phyloP scores from a whole-genome alignment of 2,888 invertebrate species.

The Apantesis nais region DNA sequence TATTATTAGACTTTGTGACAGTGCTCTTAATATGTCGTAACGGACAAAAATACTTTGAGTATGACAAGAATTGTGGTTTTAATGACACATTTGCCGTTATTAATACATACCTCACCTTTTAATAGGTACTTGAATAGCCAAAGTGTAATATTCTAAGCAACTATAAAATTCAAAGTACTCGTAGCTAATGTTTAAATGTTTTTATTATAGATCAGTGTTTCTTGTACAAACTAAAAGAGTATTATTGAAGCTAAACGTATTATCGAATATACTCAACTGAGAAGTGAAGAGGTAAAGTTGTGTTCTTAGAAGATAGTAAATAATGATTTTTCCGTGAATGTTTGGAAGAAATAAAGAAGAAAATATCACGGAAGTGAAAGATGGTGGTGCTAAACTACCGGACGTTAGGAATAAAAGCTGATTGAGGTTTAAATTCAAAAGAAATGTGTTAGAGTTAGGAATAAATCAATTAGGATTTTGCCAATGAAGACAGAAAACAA shows the following conservation, averaged over 20 bases:
- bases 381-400: neutral
- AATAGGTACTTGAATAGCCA: slow-evolving; percentile 3
- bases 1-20: slow-evolving; percentile 38
- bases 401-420: neutral
- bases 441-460: neutral
- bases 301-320: neutral
- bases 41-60: slow-evolving; percentile 33
- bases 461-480: neutral
- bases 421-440: neutral
- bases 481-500: neutral
- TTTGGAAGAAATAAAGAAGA: neutral
- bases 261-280: neutral
- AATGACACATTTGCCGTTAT: slow-evolving; percentile 15
- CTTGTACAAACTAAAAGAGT: neutral
- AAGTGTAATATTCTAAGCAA: neutral
- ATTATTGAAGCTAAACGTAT: neutral
- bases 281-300: neutral
- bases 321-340: neutral
- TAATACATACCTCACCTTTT: slow-evolving; percentile 1
- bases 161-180: neutral
- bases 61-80: slow-evolving; percentile 18
- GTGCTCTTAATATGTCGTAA: slow-evolving; percentile 30
- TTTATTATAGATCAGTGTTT: neutral
- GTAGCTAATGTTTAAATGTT: neutral
- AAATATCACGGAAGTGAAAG: neutral